These are phyloP conservation scores for Euthynnus affinis DNA, from an alignment of 2,797 vertebrate species.

Conservation along the genomic window DNA sequence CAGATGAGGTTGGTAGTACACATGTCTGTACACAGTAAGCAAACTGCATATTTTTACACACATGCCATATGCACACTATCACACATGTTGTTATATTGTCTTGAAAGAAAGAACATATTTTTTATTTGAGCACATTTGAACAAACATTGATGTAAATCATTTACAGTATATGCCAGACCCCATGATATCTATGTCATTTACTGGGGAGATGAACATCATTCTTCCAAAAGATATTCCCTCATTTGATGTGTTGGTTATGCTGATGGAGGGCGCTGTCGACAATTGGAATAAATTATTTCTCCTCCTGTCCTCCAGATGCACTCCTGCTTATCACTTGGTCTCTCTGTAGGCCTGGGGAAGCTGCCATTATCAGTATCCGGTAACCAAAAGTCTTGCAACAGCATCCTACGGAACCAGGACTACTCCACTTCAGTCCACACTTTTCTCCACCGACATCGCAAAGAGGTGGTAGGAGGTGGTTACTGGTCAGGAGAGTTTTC, in stretches of 20 bases:
- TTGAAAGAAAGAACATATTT: neutral
- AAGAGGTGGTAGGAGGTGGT: slow-evolving; percentile 42
- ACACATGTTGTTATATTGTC: neutral
- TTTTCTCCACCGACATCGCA: slow-evolving; percentile 15
- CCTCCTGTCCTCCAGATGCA: slow-evolving; percentile 33
- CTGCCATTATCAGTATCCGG: accelerated
- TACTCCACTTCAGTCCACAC: neutral
- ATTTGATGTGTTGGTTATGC: too few relatives aligned
- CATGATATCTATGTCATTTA: too few relatives aligned
- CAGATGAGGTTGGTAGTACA: neutral
- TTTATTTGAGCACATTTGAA: too few relatives aligned
- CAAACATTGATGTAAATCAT: too few relatives aligned
- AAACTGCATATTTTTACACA: neutral
- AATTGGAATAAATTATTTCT: too few relatives aligned
- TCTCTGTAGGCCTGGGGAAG: slow-evolving; percentile 25
- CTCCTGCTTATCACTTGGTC: slow-evolving; percentile 38
- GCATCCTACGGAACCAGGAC: slow-evolving; percentile 32
- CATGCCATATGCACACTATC: too few relatives aligned
- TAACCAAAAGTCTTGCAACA: neutral
- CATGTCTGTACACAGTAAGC: neutral
- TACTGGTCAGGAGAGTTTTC: slow-evolving; percentile 56
- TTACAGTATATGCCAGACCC: too few relatives aligned
- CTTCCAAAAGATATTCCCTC: too few relatives aligned
- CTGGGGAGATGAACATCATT: too few relatives aligned
- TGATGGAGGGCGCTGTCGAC: too few relatives aligned